Percentiles rank a stretch among this genome's conserved stretches.
Conservation (phyloP, 2,797 vertebrate genomes). For the Cichlasoma orientale region DNA sequence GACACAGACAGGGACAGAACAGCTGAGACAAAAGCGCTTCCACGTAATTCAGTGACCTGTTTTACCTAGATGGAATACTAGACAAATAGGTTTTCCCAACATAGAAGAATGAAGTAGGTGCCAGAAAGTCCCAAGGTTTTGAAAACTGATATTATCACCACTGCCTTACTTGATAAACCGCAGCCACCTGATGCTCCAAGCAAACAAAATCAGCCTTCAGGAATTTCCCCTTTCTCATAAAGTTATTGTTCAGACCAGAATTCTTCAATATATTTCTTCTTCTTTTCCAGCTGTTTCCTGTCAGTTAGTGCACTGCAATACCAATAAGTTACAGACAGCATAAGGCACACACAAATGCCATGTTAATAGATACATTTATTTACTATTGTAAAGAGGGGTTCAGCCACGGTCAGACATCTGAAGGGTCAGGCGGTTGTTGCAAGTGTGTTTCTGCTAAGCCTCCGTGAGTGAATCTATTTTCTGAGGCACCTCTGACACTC, state of each 20-base stretch:
- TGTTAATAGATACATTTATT: conserved; percentile 56
- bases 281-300: not conserved
- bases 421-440: conserved; percentile 52
- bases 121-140: not conserved
- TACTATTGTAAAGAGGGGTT: conserved; percentile 29
- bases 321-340: not conserved
- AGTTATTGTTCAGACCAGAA: conserved; percentile 5
- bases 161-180: not conserved
- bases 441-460: conserved; percentile 68
- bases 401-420: conserved; percentile 30
- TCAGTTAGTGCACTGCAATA: not conserved
- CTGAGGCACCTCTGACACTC: conserved; percentile 65
- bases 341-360: conserved; percentile 16
- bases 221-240: not conserved
- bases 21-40: not conserved
- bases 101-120: not conserved
- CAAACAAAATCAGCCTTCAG: not conserved
- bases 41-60: not conserved
- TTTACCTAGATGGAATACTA: conserved; percentile 1
- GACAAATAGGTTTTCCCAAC: no score
- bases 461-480: conserved; percentile 72
- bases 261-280: not conserved
- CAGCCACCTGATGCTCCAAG: not conserved
- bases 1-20: not conserved
- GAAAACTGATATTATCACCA: not conserved